Percentiles rank a stretch among this genome's conserved stretches.
These are phyloP conservation scores for Platycnemis pennipes DNA, from an alignment of 2,888 invertebrate genomes.

Conservation along the genomic window DNA sequence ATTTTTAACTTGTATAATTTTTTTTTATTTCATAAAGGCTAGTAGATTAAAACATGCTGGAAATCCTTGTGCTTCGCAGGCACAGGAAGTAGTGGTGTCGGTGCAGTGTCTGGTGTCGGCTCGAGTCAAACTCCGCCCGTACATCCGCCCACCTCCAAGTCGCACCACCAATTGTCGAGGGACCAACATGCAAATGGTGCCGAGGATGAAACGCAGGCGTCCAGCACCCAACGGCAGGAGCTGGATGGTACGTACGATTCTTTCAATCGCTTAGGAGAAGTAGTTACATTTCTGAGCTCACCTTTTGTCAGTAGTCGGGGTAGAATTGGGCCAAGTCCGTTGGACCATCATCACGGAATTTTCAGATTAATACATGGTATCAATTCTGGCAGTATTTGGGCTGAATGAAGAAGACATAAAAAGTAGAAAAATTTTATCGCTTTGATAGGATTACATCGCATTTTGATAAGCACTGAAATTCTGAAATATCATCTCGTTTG, in stretches of 20 bases:
- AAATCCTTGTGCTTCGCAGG: slow-evolving; percentile 57
- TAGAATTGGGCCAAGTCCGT: too few relatives aligned
- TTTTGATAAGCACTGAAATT: too few relatives aligned
- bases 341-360: too few relatives aligned
- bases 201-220: slow-evolving; percentile 25
- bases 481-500: too few relatives aligned
- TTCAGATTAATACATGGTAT: too few relatives aligned
- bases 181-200: slow-evolving; percentile 56
- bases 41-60: not conserved
- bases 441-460: too few relatives aligned
- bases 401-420: too few relatives aligned
- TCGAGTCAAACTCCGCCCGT: slow-evolving; percentile 41
- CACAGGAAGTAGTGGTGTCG: slow-evolving; percentile 38
- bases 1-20: not conserved
- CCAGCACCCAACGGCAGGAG: slow-evolving; percentile 63
- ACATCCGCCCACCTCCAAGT: slow-evolving; percentile 56
- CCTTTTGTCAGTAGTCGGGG: too few relatives aligned
- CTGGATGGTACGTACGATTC: slow-evolving; percentile 55
- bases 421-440: too few relatives aligned
- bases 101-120: slow-evolving; percentile 45
- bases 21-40: not conserved
- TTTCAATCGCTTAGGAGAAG: not conserved
- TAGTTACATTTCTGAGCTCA: not conserved
- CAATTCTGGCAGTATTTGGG: too few relatives aligned
- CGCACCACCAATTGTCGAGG: slow-evolving; percentile 62